phyloP scores from a whole-genome alignment of 2,797 vertebrate genomes.

The Gambusia yucatana region DNA sequence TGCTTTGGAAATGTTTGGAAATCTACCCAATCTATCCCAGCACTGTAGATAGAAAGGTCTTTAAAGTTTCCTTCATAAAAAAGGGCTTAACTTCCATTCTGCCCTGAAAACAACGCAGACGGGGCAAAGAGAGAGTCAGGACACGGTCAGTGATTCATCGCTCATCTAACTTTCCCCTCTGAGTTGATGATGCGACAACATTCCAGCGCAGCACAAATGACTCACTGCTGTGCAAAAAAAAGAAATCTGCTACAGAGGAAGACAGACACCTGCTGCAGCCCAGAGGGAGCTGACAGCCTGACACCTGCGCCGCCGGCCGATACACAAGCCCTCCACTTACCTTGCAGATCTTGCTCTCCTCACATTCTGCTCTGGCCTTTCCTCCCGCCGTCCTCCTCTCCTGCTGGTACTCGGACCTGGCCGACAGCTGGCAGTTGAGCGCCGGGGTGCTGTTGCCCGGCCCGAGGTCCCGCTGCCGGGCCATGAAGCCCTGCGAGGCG shows the following conservation, averaged over 20 bases:
- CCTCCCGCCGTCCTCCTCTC: slow-evolving; percentile 77
- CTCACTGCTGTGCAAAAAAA: slow-evolving; percentile 31
- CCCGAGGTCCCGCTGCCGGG: slow-evolving; percentile 83
- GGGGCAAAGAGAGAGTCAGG: slow-evolving; percentile 41
- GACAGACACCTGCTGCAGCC: slow-evolving; percentile 60
- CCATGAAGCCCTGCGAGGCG: slow-evolving; percentile 79
- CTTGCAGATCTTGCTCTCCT: slow-evolving; percentile 96
- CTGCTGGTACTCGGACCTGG: slow-evolving; percentile 87
- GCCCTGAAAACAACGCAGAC: not conserved
- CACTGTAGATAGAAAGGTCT: slow-evolving; percentile 7
- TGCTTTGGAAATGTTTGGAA: not conserved
- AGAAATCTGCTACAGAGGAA: not conserved
- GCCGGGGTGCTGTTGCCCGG: slow-evolving; percentile 70
- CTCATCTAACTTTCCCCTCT: slow-evolving; percentile 51
- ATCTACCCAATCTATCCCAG: not conserved
- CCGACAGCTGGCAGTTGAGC: slow-evolving; percentile 87
- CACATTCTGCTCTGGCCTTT: slow-evolving; percentile 79
- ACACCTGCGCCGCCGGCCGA: slow-evolving; percentile 47
- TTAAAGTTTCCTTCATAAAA: not conserved
- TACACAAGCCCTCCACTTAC: slow-evolving; percentile 60
- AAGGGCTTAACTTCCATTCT: not conserved
- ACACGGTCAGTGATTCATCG: slow-evolving; percentile 34
- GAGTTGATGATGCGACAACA: slow-evolving; percentile 49
- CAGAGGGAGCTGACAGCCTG: slow-evolving; percentile 7
- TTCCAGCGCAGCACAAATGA: slow-evolving; percentile 35